phyloP scores from a whole-genome alignment of 2,888 invertebrate species.

The Patella ulyssiponensis region DNA sequence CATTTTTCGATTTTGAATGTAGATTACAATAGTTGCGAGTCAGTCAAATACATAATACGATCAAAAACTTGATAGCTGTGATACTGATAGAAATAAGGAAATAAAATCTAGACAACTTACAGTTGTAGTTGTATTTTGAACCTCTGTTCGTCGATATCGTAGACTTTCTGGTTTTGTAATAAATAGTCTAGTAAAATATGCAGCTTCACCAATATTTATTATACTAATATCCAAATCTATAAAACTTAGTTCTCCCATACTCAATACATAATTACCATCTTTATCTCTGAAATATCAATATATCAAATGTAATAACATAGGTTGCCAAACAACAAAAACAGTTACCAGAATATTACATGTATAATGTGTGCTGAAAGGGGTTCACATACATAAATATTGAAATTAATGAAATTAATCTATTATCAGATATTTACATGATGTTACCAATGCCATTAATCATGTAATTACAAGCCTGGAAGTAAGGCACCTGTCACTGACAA shows the following conservation, averaged over 20 bases:
- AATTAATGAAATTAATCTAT: background rate
- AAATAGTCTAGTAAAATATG: slow-evolving; percentile 59
- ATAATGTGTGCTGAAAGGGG: background rate
- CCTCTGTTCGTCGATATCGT: slow-evolving; percentile 41
- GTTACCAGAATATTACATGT: background rate
- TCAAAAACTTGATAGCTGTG: no score
- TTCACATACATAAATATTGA: slow-evolving; percentile 2
- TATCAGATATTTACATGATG: background rate
- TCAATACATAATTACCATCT: slow-evolving; percentile 66
- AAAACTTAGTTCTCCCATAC: slow-evolving; percentile 83
- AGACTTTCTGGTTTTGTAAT: slow-evolving; percentile 48
- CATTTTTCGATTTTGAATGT: no score
- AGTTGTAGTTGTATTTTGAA: slow-evolving; percentile 8
- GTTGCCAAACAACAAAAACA: background rate
- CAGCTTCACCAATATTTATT: slow-evolving; percentile 82
- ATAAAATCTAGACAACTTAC: background rate
- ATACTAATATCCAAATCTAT: slow-evolving; percentile 83
- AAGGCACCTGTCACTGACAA: no score
- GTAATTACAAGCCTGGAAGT: no score
- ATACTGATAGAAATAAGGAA: no score
- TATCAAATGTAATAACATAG: background rate
- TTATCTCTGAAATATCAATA: slow-evolving; percentile 71
- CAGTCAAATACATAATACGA: no score
- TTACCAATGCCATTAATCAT: no score
- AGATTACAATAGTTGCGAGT: no score